Conservation (phyloP, 2,113 vertebrate species). For the Lophotis ruficrista region DNA sequence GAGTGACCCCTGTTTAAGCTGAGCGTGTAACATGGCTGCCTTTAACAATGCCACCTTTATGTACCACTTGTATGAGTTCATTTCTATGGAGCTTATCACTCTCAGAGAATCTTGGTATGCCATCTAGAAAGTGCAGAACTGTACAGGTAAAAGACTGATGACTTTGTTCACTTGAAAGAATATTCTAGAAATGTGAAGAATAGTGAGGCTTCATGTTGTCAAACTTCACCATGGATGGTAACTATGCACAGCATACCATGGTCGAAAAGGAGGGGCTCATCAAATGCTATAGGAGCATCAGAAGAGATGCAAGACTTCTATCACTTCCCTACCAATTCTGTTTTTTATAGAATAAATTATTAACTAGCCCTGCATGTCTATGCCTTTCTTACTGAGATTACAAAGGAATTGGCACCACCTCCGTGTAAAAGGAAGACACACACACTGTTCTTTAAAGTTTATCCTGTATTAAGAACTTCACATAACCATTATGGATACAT, state of each 20-base stretch:
- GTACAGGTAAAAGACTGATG: background rate
- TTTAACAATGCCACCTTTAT: background rate
- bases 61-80: background rate
- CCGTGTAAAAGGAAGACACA: background rate
- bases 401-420: background rate
- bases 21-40: rapidly evolving
- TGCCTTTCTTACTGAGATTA: background rate
- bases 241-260: background rate
- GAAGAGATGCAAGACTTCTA: background rate
- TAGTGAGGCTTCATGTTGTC: background rate
- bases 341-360: background rate
- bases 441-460: background rate
- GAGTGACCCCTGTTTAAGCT: background rate
- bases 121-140: background rate
- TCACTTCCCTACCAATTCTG: background rate
- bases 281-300: background rate
- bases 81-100: background rate
- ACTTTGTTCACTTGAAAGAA: background rate
- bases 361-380: background rate
- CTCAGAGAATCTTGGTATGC: background rate
- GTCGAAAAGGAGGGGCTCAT: rapidly evolving
- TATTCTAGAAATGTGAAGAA: background rate
- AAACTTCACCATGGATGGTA: background rate
- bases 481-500: background rate
- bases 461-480: background rate